Conservation (phyloP, 2,797 vertebrate species). For the Jordanella pulchra region DNA sequence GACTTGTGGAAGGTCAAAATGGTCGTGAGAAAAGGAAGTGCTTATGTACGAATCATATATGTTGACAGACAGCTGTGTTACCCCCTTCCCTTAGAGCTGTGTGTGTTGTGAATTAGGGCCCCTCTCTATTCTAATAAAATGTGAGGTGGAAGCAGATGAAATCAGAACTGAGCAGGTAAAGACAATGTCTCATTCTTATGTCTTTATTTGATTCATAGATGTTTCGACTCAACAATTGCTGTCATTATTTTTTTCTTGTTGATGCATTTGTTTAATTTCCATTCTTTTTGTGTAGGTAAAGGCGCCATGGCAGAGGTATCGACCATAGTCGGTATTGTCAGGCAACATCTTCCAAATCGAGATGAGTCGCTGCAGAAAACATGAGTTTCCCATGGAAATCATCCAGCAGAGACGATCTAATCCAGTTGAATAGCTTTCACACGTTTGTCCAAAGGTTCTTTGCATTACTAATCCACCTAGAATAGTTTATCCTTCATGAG, state of each 20-base stretch:
- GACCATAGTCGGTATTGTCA: slow-evolving; percentile 83
- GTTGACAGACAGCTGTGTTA: too few relatives aligned
- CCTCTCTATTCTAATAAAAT: too few relatives aligned
- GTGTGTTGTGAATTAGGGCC: too few relatives aligned
- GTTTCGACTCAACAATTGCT: too few relatives aligned
- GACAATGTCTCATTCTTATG: too few relatives aligned
- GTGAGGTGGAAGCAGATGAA: too few relatives aligned
- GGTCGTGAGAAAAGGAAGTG: too few relatives aligned
- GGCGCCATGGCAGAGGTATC: slow-evolving; percentile 95
- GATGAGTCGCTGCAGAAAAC: slow-evolving; percentile 41
- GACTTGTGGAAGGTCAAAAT: too few relatives aligned
- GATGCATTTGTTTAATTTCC: slow-evolving; percentile 5
- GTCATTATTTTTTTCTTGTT: neutral
- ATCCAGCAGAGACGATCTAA: slow-evolving; percentile 3
- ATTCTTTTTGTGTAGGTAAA: slow-evolving; percentile 80
- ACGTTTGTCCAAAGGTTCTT: neutral
- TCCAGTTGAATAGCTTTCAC: neutral
- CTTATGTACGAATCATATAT: too few relatives aligned
- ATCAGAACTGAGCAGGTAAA: too few relatives aligned
- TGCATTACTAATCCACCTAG: neutral
- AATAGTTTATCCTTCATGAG: neutral
- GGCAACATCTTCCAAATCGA: slow-evolving; percentile 64
- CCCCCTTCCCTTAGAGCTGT: too few relatives aligned
- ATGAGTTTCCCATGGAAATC: slow-evolving; percentile 9
- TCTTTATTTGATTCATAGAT: too few relatives aligned